Conservation (phyloP, 2,113 vertebrate species). For the Theropithecus gelada region DNA sequence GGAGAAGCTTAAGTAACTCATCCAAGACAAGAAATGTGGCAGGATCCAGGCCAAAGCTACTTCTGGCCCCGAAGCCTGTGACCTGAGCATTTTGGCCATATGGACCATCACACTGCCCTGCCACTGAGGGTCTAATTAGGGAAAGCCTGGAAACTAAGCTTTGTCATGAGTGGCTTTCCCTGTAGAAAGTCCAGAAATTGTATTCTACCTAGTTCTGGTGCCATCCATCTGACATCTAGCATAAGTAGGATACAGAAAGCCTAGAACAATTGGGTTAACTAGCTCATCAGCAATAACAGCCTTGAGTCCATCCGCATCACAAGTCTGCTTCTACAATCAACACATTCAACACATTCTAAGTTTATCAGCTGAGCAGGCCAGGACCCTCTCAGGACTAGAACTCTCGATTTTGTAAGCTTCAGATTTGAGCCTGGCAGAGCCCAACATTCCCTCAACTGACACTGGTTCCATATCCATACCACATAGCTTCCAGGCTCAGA, state of each 20-base stretch:
- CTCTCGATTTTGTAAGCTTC: background rate
- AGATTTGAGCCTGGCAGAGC: background rate
- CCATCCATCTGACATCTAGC: too few relatives aligned
- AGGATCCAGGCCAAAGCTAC: background rate
- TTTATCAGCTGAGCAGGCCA: background rate
- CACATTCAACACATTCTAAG: background rate
- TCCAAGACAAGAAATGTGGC: background rate
- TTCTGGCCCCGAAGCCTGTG: accelerated
- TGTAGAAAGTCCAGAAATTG: background rate
- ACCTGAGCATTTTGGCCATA: background rate
- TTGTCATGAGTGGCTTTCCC: background rate
- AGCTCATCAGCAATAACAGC: background rate
- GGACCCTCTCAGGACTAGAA: background rate
- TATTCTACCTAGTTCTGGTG: background rate
- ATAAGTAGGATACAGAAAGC: background rate
- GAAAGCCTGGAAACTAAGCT: background rate
- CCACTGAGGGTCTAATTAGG: background rate
- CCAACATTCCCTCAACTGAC: background rate
- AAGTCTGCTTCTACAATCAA: background rate
- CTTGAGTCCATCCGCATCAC: accelerated
- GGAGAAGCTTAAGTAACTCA: background rate
- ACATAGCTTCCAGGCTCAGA: background rate
- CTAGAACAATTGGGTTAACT: background rate
- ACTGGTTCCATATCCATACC: background rate
- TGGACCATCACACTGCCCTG: background rate